Evolutionary conservation across 2,797 vertebrate genomes (phyloP), one percentile per base, ranked within the genome.

Genomic region (Vireo griseus): DNA sequence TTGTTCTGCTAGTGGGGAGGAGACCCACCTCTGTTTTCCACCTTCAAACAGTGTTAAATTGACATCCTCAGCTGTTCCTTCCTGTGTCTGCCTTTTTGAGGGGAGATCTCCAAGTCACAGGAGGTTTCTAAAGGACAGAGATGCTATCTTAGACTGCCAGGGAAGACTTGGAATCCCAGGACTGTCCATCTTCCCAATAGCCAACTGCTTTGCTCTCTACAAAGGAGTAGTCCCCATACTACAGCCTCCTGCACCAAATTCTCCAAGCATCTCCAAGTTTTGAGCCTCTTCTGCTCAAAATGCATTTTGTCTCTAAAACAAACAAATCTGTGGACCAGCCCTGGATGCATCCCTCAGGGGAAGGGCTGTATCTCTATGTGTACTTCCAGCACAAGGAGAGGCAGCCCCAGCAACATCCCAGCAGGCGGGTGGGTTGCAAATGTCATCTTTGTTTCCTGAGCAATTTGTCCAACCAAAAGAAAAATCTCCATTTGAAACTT

Each of bases 401-500:
- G 47, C 66, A 79, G 42, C 26, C 85, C 59, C 52, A 79, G 61
- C 58, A 67, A 6, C 21, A 28, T 31, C 45, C 37, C 0, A 0
- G 14, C 4, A 14, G 37, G 10, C 0, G 0, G 2, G 14, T 1
- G 4, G 26, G 40, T 76, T 54, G 22, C 79, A 88, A 72, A 85
- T 55, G 39, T 50, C 40, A 61, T 72, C 72, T 71, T 37, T 74
- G 31, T 42, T 24, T 50, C 11, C 65, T 8, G 4, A 66, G 52
- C 40, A 76, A 76, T 76, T 76, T 79, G 59, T 90, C 28, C 16
- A 14, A 21, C 31, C n/a, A 13, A 76, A 90, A 71, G 61, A 72
- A 58, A 55, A 57, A 52, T 10, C 28, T 84, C 58, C 25, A 47
- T 82, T 48, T 86, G 80, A 84, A 89, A 59, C 54, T 19, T 88